These are phyloP conservation scores for Erebia ligea DNA, from an alignment of 2,888 invertebrate species.

Conservation along the genomic window DNA sequence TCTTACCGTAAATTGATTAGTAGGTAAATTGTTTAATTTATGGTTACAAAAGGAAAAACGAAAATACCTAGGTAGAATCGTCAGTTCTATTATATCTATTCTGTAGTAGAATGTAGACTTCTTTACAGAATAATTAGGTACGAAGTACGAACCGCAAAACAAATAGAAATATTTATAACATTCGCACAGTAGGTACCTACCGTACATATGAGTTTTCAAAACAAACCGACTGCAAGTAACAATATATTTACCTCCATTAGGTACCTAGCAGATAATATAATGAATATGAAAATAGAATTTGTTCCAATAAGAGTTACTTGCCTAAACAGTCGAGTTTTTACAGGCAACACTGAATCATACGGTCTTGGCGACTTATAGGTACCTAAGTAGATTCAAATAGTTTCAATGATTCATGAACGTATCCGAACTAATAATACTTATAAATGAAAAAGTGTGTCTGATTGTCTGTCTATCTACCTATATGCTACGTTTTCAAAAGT, in stretches of 20 bases:
- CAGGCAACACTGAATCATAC: neutral
- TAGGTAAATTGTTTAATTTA: too few species aligned
- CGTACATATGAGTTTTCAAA: neutral
- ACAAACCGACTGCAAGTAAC: conserved; percentile 10
- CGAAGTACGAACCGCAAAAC: neutral
- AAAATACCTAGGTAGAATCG: too few species aligned
- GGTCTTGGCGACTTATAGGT: neutral
- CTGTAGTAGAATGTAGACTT: too few species aligned
- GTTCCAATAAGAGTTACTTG: neutral
- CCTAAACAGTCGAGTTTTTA: neutral
- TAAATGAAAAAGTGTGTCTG: too few species aligned
- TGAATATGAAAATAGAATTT: conserved; percentile 5
- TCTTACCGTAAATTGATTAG: too few species aligned
- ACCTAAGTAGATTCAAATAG: too few species aligned
- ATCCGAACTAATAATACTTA: neutral
- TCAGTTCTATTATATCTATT: too few species aligned
- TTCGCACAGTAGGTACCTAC: neutral
- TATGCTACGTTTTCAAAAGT: too few species aligned
- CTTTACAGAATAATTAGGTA: neutral
- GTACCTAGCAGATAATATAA: neutral
- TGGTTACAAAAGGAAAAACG: too few species aligned
- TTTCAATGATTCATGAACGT: neutral
- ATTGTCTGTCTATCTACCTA: too few species aligned
- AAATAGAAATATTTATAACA: neutral
- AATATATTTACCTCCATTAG: neutral